Conservation (phyloP, 2,113 vertebrate species). For the Hassar affinis region DNA sequence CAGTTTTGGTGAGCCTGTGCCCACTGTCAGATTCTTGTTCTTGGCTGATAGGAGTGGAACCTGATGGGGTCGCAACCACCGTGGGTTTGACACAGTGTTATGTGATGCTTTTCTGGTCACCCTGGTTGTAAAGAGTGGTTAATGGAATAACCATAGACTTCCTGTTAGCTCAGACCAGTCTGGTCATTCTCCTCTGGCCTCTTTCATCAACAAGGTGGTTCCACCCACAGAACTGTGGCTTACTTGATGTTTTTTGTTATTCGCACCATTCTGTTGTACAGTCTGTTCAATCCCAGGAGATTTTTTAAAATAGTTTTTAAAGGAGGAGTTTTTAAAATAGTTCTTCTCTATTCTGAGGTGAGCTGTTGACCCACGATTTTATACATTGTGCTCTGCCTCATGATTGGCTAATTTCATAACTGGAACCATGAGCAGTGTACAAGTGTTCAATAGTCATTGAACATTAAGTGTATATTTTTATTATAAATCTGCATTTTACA, state of each 20-base stretch:
- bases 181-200: neutral
- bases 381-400: neutral
- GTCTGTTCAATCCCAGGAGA: neutral
- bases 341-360: neutral
- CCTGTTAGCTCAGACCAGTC: neutral
- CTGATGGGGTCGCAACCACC: neutral
- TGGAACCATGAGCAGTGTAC: too few species aligned
- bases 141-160: neutral
- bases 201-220: neutral
- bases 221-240: neutral
- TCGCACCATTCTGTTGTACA: neutral
- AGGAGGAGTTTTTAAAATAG: too few species aligned
- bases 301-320: too few species aligned
- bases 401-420: neutral
- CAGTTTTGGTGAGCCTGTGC: neutral
- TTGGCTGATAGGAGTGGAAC: neutral
- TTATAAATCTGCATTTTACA: neutral
- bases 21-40: neutral
- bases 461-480: neutral
- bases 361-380: neutral
- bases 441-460: neutral
- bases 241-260: neutral
- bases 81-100: neutral
- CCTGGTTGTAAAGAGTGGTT: neutral
- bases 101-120: neutral